phyloP scores from a whole-genome alignment of 53 echinoderm and acorn worm genomes.

The Glandiceps talaboti region DNA sequence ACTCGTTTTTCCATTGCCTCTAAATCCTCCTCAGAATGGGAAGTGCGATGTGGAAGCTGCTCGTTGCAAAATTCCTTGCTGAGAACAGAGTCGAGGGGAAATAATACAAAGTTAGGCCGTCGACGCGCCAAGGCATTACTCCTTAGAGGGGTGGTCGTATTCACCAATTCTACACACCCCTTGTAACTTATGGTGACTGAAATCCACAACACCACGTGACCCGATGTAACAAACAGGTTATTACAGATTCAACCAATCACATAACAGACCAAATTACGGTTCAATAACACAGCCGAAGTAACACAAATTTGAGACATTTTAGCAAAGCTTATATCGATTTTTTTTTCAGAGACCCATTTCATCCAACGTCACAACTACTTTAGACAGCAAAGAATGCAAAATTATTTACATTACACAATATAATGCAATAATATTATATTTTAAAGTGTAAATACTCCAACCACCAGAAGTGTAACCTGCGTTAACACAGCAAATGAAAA shows the following conservation, averaged over 20 bases:
- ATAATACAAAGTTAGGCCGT: background rate
- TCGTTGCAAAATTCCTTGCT: background rate
- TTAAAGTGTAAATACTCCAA: too few relatives aligned
- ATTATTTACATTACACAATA: too few relatives aligned
- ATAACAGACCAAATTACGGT: background rate
- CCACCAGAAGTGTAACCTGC: too few relatives aligned
- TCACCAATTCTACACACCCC: background rate
- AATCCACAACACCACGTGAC: background rate
- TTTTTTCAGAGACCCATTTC: too few relatives aligned
- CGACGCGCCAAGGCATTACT: background rate
- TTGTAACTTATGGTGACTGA: background rate
- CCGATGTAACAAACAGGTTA: background rate
- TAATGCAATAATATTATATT: too few relatives aligned
- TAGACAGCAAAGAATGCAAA: too few relatives aligned
- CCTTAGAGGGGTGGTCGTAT: background rate
- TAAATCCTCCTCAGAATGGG: background rate
- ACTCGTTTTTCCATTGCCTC: conserved; percentile 56
- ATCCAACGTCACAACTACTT: too few relatives aligned
- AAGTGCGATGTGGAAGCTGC: background rate
- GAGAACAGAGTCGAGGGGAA: background rate
- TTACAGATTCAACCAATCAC: background rate
- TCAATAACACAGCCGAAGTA: too few relatives aligned
- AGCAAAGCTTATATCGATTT: too few relatives aligned
- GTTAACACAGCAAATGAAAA: too few relatives aligned
- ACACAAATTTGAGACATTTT: too few relatives aligned